Evolutionary conservation across 2,113 vertebrate genomes (phyloP).

Genomic region (Ondatra zibethicus): DNA sequence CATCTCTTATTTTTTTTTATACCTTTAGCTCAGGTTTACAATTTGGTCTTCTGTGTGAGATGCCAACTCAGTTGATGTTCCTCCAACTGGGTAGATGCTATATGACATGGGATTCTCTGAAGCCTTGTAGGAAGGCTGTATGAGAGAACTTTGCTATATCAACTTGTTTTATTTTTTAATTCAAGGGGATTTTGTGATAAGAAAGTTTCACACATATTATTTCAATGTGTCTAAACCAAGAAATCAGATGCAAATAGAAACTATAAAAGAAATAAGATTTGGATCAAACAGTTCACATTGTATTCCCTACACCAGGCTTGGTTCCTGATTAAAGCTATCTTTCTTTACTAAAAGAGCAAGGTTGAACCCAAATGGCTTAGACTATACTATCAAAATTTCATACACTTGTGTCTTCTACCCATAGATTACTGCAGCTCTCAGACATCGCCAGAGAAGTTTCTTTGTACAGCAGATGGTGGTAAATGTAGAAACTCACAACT

Average conservation of each 20-base stretch:
- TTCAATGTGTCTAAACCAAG: not conserved
- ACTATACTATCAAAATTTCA: not conserved
- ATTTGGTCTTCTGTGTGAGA: not conserved
- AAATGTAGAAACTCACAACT: not conserved
- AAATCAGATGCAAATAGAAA: not conserved
- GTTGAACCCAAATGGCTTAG: not conserved
- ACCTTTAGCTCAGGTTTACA: not conserved
- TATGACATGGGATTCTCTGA: not conserved
- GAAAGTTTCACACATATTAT: not conserved
- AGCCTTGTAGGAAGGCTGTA: not conserved
- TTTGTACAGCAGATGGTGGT: not conserved
- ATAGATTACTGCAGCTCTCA: not conserved
- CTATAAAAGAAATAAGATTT: not conserved
- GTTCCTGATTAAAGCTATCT: not conserved
- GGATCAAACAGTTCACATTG: not conserved
- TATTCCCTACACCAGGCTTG: not conserved
- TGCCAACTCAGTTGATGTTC: not conserved
- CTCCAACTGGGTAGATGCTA: not conserved
- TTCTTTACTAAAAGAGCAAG: not conserved
- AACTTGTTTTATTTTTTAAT: not conserved
- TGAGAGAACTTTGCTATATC: constrained; percentile 21
- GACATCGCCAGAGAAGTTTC: not conserved
- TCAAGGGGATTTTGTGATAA: not conserved
- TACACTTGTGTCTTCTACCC: not conserved
- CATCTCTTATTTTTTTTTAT: not conserved